Base-by-base conservation (phyloP, 1,140 invertebrate genomes). In the fruit fly (Drosophila melanogaster) region DNA sequence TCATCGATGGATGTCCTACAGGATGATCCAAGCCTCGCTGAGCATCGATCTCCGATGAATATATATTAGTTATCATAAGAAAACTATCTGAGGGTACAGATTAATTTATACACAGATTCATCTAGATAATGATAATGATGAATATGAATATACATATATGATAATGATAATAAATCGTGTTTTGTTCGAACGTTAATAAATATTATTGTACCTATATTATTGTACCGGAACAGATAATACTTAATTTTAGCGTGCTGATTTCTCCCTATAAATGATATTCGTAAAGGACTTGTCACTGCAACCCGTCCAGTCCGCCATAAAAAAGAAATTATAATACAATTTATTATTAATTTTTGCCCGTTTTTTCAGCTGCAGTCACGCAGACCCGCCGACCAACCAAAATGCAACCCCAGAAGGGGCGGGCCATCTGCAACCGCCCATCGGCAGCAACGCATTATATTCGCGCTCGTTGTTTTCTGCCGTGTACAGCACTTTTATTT, bases 281-380 rank as follows among this genome's bases (percentile, higher is more conserved):
- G 30, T 12, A 41, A 3, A 1, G 1, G 40, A 24, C 11, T 17
- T 38, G 4, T n/a, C 11, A 1, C 26, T 51, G 33, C 12, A 50
- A 11, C 8, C 33, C 24, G 46, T 11, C 41, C 19, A 41, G n/a
- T 17, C 30, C 19, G 14, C 8, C 10, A 35, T 26, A 44, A 67
- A 81, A 83, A 83, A 84, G 59, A 79, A 76, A 85, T 84, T 85
- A 79, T 84, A 77, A 85, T 84, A 49, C 65, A 79, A 85, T 85
- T 84, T 85, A 77, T 79, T 84, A 85, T 84, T 85, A 80, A 69
- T 70, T 67, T 86, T 55, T 59, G 43, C 47, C 22, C 41, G 30
- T 66, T 49, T 40, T 60, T 46, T 47, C 26, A 54, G 38, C 55
- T 57, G 70, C 79, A 41, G 49, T 35, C 60, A 35, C 51, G 56